Conservation (phyloP, 35 echinoderm and acorn worm species). For the Heliocidaris tuberculata region DNA sequence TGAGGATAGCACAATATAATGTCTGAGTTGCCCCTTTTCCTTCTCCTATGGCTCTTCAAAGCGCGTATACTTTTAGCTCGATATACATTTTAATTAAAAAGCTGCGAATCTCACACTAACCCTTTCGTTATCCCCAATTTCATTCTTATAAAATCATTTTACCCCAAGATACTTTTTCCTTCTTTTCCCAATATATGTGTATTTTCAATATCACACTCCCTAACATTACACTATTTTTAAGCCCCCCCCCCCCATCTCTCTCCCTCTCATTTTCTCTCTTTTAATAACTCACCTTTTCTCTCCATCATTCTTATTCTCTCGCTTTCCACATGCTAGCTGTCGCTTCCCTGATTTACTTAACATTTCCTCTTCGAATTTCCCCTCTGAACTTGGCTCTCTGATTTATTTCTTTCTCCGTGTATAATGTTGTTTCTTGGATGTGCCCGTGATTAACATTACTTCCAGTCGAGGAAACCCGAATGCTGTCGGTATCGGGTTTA, state of each 20-base stretch:
- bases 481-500: slow-evolving; percentile 29
- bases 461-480: slow-evolving; percentile 31
- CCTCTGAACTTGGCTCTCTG: slow-evolving; percentile 17
- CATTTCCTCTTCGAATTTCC: slow-evolving; percentile 39
- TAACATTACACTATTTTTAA: neutral
- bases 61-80: too few relatives aligned
- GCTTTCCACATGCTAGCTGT: neutral
- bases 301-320: neutral
- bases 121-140: too few relatives aligned
- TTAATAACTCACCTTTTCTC: neutral
- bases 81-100: too few relatives aligned
- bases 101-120: too few relatives aligned
- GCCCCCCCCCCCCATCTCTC: neutral
- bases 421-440: slow-evolving; percentile 3
- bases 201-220: neutral
- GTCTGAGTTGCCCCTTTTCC: too few relatives aligned
- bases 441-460: slow-evolving; percentile 43
- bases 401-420: neutral
- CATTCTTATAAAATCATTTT: too few relatives aligned
- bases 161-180: too few relatives aligned
- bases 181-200: too few relatives aligned
- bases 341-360: slow-evolving; percentile 22
- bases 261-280: neutral
- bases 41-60: too few relatives aligned
- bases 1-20: too few relatives aligned